Conservation (phyloP, 2,797 vertebrate species). For the Danio albolineatus region DNA sequence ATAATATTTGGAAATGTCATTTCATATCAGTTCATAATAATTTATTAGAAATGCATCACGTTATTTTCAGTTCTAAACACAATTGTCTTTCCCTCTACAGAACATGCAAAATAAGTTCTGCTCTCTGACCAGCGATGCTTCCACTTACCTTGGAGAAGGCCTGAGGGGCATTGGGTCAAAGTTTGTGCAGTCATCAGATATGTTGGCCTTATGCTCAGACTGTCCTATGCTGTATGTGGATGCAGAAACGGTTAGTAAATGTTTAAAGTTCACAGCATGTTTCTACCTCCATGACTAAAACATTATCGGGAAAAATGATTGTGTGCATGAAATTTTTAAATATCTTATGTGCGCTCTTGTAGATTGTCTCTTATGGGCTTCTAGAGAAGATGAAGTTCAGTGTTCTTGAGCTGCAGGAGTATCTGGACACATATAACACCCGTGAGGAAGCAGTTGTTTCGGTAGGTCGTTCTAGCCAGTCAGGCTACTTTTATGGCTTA, state of each 20-base stretch:
- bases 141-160: conserved; percentile 93
- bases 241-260: conserved; percentile 91
- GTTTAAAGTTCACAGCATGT: background rate
- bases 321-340: background rate
- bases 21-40: background rate
- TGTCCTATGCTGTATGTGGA: conserved; percentile 97
- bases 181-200: conserved; percentile 96
- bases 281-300: background rate
- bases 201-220: conserved; percentile 94
- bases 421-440: conserved; percentile 95
- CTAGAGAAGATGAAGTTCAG: conserved; percentile 99
- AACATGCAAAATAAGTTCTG: conserved; percentile 98
- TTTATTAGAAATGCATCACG: background rate
- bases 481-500: background rate
- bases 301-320: background rate
- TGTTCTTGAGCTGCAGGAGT: conserved; percentile 95
- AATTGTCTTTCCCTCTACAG: conserved; percentile 68
- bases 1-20: background rate
- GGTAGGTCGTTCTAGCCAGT: conserved; percentile 73
- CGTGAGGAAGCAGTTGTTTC: conserved; percentile 92
- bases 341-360: conserved; percentile 51
- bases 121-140: conserved; percentile 92
- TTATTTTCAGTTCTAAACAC: background rate
- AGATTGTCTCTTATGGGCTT: conserved; percentile 97
- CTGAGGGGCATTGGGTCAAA: conserved; percentile 95